Conservation (phyloP, 1,140 invertebrate species). For the Temnothorax curvispinosus region DNA sequence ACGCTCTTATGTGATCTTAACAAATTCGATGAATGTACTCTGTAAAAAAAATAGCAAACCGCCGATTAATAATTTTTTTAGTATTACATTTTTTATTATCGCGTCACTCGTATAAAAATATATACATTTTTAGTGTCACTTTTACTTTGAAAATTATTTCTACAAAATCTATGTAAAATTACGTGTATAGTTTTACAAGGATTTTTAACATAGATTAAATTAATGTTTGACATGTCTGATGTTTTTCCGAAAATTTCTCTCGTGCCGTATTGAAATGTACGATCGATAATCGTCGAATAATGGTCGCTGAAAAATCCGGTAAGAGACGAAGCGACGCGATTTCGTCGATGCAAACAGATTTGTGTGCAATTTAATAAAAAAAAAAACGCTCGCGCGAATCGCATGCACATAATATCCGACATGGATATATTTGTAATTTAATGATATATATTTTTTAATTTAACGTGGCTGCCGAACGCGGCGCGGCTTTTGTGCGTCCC, state of each 20-base stretch:
- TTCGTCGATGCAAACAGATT: constrained; percentile 55
- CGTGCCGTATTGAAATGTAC: constrained; percentile 31
- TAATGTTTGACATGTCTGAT: constrained; percentile 54
- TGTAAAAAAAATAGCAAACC: constrained; percentile 11
- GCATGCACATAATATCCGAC: constrained; percentile 52
- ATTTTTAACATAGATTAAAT: constrained; percentile 57
- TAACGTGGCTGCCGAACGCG: constrained; percentile 29
- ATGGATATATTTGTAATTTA: constrained; percentile 59
- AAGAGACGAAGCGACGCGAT: constrained; percentile 42
- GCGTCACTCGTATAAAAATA: constrained; percentile 35
- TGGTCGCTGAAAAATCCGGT: constrained; percentile 56
- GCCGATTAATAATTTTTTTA: constrained; percentile 27
- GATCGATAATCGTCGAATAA: constrained; percentile 60
- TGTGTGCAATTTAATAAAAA: constrained; percentile 60
- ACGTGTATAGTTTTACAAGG: constrained; percentile 33
- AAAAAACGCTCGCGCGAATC: constrained; percentile 46
- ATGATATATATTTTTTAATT: constrained; percentile 63
- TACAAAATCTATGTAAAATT: constrained; percentile 53
- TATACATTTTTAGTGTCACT: constrained; percentile 22
- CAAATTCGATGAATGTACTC: constrained; percentile 22
- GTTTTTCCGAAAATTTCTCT: constrained; percentile 56
- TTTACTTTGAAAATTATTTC: constrained; percentile 50
- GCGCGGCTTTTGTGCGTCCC: constrained; percentile 49
- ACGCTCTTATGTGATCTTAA: background rate
- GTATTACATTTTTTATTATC: constrained; percentile 38